Conservation (phyloP, 1,140 invertebrate species). For the Caenorhabditis brenneri region DNA sequence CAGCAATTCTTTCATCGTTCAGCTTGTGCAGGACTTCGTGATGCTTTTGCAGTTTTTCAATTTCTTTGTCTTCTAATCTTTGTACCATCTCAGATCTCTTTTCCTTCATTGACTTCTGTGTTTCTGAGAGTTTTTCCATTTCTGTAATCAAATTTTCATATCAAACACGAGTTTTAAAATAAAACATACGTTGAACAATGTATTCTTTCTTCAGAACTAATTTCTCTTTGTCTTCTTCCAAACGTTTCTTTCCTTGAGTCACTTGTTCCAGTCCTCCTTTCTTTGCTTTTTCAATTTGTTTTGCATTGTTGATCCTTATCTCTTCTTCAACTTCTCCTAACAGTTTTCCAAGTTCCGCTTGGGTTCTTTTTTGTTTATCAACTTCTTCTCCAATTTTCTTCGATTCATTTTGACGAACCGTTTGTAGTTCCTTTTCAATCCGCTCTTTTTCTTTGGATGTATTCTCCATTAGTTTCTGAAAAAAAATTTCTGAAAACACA, state of each 20-base stretch:
- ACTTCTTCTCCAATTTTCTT: too few relatives aligned
- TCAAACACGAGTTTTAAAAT: neutral
- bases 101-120: neutral
- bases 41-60: neutral
- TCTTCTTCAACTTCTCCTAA: neutral
- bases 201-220: neutral
- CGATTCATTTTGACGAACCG: too few relatives aligned
- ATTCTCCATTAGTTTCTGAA: too few relatives aligned
- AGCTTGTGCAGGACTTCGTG: neutral
- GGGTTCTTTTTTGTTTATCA: too few relatives aligned
- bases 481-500: too few relatives aligned
- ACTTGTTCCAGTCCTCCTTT: neutral
- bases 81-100: neutral
- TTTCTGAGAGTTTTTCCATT: neutral
- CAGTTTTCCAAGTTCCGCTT: too few relatives aligned
- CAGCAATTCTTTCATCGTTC: neutral
- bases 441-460: too few relatives aligned
- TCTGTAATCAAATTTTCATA: neutral
- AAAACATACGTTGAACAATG: neutral
- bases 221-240: neutral
- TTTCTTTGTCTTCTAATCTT: neutral
- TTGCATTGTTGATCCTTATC: neutral
- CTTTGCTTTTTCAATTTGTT: neutral
- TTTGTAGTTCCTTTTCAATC: too few relatives aligned
- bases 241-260: neutral